phyloP scores from a whole-genome alignment of 2,797 vertebrate species.

The Notamacropus eugenii region DNA sequence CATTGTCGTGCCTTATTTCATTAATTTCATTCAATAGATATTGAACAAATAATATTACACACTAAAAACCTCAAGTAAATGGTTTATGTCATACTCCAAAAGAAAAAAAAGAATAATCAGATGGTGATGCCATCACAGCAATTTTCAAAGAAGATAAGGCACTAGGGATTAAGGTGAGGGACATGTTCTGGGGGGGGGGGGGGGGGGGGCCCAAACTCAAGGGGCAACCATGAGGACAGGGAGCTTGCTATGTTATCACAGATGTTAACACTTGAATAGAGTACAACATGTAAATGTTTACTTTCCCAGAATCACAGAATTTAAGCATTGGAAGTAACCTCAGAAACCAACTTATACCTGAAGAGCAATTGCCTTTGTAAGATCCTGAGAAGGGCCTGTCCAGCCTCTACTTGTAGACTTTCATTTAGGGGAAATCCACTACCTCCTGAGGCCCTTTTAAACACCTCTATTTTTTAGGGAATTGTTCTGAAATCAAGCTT shows the following conservation, averaged over 20 bases:
- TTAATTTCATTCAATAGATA: not conserved
- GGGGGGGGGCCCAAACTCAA: not conserved
- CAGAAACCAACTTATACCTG: not conserved
- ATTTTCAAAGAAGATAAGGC: not conserved
- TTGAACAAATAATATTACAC: not conserved
- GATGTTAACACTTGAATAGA: not conserved
- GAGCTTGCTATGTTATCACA: not conserved
- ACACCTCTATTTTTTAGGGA: not conserved
- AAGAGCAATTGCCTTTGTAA: not conserved
- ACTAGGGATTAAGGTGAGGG: not conserved
- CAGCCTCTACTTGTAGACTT: not conserved
- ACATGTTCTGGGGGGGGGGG: not conserved
- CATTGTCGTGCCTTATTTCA: not conserved
- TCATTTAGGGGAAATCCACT: not conserved
- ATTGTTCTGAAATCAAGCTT: not conserved
- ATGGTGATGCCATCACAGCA: not conserved
- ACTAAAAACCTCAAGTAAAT: not conserved
- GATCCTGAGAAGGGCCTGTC: not conserved
- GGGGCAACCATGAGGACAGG: not conserved
- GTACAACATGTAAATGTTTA: not conserved
- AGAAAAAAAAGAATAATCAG: not conserved
- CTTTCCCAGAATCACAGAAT: not conserved
- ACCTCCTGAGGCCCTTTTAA: not conserved
- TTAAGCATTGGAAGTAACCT: not conserved
- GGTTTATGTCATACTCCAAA: not conserved